These are phyloP conservation scores for Leptodirus hochenwartii DNA, from an alignment of 2,888 invertebrate genomes.

Conservation along the genomic window DNA sequence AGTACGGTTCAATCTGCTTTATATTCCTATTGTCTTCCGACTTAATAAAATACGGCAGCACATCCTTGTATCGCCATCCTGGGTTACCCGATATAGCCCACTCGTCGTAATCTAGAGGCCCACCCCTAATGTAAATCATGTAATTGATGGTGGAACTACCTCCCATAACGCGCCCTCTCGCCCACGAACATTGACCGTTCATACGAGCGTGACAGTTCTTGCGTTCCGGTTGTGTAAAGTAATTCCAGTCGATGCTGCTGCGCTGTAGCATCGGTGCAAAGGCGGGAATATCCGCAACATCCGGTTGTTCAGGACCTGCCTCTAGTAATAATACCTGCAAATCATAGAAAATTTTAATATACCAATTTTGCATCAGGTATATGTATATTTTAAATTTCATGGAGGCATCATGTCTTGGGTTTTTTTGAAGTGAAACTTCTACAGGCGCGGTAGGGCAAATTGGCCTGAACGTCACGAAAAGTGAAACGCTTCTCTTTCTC, in stretches of 20 bases:
- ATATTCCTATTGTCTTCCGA: conserved; percentile 44
- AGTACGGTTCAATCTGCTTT: conserved; percentile 30
- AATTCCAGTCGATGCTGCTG: conserved; percentile 53
- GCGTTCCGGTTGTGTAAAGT: conserved; percentile 44
- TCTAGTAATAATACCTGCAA: conserved; percentile 42
- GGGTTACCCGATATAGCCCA: conserved; percentile 43
- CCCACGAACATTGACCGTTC: conserved; percentile 39
- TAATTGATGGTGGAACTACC: conserved; percentile 48
- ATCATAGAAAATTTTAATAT: conserved; percentile 7
- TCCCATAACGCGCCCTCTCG: conserved; percentile 44
- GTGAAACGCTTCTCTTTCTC: no score
- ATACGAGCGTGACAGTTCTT: conserved; percentile 38
- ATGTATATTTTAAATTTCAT: no score
- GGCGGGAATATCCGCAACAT: conserved; percentile 44
- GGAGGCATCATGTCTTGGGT: no score
- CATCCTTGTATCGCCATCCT: conserved; percentile 44
- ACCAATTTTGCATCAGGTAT: neutral
- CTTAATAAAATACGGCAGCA: conserved; percentile 52
- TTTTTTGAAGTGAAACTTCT: no score
- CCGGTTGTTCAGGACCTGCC: conserved; percentile 48
- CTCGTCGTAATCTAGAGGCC: conserved; percentile 39
- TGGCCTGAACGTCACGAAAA: no score
- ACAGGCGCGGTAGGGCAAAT: neutral
- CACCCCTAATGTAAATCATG: conserved; percentile 44
- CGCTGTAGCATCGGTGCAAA: conserved; percentile 38